phyloP scores from a whole-genome alignment of 2,888 invertebrate species.

The Lasioglossum figueresi region DNA sequence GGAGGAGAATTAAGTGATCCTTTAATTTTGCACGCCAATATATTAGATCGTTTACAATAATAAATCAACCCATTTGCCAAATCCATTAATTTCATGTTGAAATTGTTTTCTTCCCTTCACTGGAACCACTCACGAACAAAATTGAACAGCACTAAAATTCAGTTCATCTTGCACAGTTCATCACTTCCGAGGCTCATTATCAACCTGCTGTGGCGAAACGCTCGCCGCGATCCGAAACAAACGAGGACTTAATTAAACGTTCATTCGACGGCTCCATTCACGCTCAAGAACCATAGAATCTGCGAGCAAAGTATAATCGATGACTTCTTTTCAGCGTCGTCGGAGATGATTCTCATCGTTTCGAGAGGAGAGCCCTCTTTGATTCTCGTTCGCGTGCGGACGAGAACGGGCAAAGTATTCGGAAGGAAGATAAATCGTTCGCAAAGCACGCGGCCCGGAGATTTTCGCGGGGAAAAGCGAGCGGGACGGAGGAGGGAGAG shows the following conservation, averaged over 20 bases:
- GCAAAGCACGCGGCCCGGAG: background rate
- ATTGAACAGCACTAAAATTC: background rate
- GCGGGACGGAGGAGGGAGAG: background rate
- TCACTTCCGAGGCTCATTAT: background rate
- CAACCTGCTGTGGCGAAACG: background rate
- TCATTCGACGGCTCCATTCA: too few species aligned
- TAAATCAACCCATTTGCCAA: too few species aligned
- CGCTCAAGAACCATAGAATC: background rate
- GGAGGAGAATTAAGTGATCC: too few species aligned
- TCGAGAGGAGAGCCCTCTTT: background rate
- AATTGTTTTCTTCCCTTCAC: too few species aligned
- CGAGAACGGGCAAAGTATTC: background rate
- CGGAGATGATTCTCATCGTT: background rate
- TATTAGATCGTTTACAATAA: too few species aligned
- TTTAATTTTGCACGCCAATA: too few species aligned
- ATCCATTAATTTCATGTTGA: too few species aligned
- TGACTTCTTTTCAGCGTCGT: background rate
- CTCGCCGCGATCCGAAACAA: background rate
- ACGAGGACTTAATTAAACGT: background rate
- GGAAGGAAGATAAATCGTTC: slow-evolving; percentile 42
- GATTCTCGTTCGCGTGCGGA: background rate
- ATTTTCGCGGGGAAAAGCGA: background rate
- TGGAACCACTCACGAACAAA: background rate
- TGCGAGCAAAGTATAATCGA: background rate
- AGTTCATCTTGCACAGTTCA: background rate